These are phyloP conservation scores for Ophion slaviceki DNA, from an alignment of 2,888 invertebrate genomes.

Conservation along the genomic window DNA sequence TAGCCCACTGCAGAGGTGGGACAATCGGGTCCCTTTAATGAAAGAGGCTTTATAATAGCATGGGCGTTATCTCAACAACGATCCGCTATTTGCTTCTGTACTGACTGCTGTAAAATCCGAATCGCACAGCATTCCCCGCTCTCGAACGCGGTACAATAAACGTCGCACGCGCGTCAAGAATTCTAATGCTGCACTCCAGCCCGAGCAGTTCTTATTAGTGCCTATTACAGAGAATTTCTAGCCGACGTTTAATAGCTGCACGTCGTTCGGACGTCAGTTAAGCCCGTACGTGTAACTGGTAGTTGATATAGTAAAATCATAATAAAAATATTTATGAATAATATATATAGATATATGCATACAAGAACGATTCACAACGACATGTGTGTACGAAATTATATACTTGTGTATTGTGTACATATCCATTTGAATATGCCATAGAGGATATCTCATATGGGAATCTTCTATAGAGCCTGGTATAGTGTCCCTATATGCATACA, in stretches of 20 bases:
- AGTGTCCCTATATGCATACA: constrained; percentile 18
- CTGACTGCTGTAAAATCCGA: constrained; percentile 17
- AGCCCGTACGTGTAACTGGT: neutral
- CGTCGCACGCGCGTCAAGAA: neutral
- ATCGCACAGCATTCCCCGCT: constrained; percentile 6
- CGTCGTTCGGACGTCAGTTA: constrained; percentile 5
- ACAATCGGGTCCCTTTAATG: constrained; percentile 56
- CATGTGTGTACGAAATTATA: constrained; percentile 30
- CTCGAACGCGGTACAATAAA: constrained; percentile 22
- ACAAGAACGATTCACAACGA: constrained; percentile 30
- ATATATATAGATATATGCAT: neutral
- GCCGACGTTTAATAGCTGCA: constrained; percentile 3
- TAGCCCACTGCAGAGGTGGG: constrained; percentile 45
- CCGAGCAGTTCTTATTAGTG: constrained; percentile 13
- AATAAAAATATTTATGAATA: constrained; percentile 4
- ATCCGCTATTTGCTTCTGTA: constrained; percentile 6
- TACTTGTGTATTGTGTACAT: constrained; percentile 45
- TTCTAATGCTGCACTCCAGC: neutral
- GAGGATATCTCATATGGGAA: constrained; percentile 46
- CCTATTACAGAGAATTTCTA: constrained; percentile 1
- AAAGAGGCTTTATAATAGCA: constrained; percentile 10
- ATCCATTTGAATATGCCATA: constrained; percentile 56
- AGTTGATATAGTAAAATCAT: constrained; percentile 5
- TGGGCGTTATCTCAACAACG: constrained; percentile 32
- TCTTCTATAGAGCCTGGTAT: constrained; percentile 45